Base-by-base conservation (phyloP, 2,888 invertebrate species). In the Acrobasis suavella region DNA sequence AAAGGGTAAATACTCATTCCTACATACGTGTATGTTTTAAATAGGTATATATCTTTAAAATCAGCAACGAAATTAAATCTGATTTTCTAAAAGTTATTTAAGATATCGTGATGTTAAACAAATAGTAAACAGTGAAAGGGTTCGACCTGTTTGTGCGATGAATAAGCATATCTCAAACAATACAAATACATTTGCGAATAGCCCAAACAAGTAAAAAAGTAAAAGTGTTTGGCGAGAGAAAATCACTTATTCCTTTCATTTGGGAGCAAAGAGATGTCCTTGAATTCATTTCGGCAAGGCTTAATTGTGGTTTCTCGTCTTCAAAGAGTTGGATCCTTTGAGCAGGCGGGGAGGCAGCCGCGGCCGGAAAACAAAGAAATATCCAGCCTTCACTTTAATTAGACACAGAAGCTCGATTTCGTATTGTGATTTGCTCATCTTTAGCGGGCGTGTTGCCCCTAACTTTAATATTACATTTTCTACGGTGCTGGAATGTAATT, bases 261-360 rank as follows among this genome's bases (percentile, higher is more conserved):
- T 80, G 69, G 72, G 76, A 76, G 78, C 76, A 81, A 84, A 85
- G 82, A 81, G 85, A 85, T 77, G 87, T 85, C 89, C 91, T 90
- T 89, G 86, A 86, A 86, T 85, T 86, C 85, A 84, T 81, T 79
- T 80, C 78, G 85, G 89, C 81, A 85, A 89, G 86, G 86, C 85
- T 89, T 89, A 89, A 90, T 91, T 91, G 89, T 87, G 89, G 87
- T 87, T 87, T 86, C 80, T 77, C 83, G 81, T 83, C 89, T 89
- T 87, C 90, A 90, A 91, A 91, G 90, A 91, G 90, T 89, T 89
- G 83, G 78, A 69, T 79, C 82, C 85, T 88, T 89, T 86, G 87
- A 87, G 74, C 76, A 69, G 72, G 7, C 46, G 72, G 74, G 72
- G 74, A 73, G 70, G 73, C 67, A 72, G 69, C 70, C 74, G 64